Conservation (phyloP, 92 coral and sea anemone genomes). For the Metridium senile region DNA sequence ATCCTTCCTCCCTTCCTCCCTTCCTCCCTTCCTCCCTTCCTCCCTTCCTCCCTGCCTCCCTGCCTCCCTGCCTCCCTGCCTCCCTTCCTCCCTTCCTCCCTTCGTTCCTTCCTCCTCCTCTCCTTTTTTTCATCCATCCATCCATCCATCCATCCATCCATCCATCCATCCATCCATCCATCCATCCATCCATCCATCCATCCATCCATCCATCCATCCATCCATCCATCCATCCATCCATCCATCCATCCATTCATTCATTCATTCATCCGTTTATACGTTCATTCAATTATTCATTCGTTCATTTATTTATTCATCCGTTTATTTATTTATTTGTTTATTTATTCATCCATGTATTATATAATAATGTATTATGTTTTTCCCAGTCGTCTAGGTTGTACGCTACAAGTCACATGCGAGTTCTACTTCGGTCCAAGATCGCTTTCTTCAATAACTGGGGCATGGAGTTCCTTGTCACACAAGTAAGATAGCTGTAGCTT, state of each 20-base stretch:
- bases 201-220: not conserved
- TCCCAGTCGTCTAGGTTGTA: conserved; percentile 82
- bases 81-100: too few relatives aligned
- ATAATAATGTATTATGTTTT: too few relatives aligned
- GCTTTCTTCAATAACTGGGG: conserved; percentile 98
- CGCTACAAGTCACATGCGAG: conserved; percentile 91
- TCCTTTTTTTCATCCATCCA: not conserved
- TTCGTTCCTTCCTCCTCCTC: not conserved
- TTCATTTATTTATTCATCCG: not conserved
- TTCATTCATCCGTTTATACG: not conserved
- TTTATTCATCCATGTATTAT: conserved; percentile 1
- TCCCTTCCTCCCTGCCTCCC: too few relatives aligned
- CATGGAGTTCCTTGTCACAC: conserved; percentile 93
- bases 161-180: not conserved
- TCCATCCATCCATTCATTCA: not conserved
- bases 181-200: not conserved
- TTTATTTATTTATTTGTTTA: too few relatives aligned
- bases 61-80: too few relatives aligned
- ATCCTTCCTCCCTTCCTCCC: too few relatives aligned
- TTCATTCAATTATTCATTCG: not conserved
- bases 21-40: too few relatives aligned
- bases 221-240: not conserved
- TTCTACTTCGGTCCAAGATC: conserved; percentile 85
- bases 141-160: not conserved
- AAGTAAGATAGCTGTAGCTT: conserved; percentile 46